phyloP scores from a whole-genome alignment of 2,113 vertebrate species.

The Ophiodon elongatus region DNA sequence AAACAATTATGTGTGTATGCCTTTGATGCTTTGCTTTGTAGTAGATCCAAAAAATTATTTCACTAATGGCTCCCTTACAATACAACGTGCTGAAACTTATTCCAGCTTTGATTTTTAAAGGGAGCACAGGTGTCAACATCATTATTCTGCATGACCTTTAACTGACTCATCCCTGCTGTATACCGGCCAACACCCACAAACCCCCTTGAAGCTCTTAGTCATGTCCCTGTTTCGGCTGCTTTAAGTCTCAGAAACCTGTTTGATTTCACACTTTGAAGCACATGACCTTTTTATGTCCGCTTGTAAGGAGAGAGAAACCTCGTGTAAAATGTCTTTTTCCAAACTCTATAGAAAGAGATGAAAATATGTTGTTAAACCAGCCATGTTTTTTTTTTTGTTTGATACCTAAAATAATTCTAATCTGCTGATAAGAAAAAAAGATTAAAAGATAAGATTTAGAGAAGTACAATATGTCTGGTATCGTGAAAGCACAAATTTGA shows the following conservation, averaged over 20 bases:
- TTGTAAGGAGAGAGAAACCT: neutral
- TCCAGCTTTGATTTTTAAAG: neutral
- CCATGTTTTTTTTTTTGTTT: neutral
- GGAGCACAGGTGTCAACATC: constrained; percentile 36
- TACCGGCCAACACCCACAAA: constrained; percentile 42
- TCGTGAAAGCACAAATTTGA: neutral
- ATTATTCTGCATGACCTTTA: constrained; percentile 43
- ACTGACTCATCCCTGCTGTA: constrained; percentile 46
- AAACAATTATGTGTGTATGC: neutral
- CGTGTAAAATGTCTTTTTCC: neutral
- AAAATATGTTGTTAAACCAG: neutral
- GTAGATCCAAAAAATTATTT: neutral
- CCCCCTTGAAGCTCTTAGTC: constrained; percentile 42
- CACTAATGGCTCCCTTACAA: neutral
- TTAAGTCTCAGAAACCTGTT: constrained; percentile 22
- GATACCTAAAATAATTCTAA: neutral
- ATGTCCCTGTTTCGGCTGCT: constrained; percentile 39
- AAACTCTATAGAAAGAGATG: constrained; percentile 12
- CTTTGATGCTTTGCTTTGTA: constrained; percentile 1
- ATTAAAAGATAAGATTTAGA: neutral
- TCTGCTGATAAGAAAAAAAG: neutral
- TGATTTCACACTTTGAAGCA: constrained; percentile 6
- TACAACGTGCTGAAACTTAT: neutral
- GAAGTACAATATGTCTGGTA: neutral
- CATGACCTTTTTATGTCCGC: neutral